These are phyloP conservation scores for Aporophyla lueneburgensis DNA, from an alignment of 2,888 invertebrate genomes.

Conservation along the genomic window DNA sequence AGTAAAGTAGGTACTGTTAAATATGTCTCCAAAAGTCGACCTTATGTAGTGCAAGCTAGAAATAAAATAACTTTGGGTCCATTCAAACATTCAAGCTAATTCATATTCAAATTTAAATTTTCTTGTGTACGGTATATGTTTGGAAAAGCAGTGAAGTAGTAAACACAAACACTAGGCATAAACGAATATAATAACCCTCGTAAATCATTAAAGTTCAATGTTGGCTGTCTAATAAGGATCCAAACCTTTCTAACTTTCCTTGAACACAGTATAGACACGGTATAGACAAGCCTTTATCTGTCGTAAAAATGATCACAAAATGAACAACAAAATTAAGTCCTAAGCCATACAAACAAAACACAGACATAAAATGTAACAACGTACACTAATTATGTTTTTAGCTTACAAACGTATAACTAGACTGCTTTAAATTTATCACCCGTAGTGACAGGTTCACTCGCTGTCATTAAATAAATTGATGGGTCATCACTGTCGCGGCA, in stretches of 20 bases:
- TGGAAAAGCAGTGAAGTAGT: too few relatives aligned
- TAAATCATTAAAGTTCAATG: background rate
- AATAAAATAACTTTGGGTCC: too few relatives aligned
- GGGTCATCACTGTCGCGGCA: conserved; percentile 53
- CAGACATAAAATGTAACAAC: conserved; percentile 38
- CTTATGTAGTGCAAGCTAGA: too few relatives aligned
- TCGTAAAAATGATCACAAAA: background rate
- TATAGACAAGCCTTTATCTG: background rate
- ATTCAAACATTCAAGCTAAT: too few relatives aligned
- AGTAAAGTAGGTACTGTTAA: too few relatives aligned
- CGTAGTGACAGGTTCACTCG: conserved; percentile 42
- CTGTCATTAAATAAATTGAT: conserved; percentile 64
- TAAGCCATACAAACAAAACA: conserved; percentile 8
- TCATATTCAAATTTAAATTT: too few relatives aligned
- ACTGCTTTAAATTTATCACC: conserved; percentile 55
- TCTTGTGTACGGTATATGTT: too few relatives aligned
- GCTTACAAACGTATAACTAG: conserved; percentile 43
- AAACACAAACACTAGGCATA: too few relatives aligned
- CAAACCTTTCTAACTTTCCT: background rate
- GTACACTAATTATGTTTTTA: conserved; percentile 59
- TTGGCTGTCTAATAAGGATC: background rate
- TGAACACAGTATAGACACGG: background rate
- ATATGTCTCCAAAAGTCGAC: too few relatives aligned
- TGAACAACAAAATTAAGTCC: background rate
- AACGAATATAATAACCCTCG: too few relatives aligned